These are phyloP conservation scores for Forficula auricularia DNA, from an alignment of 1,140 invertebrate genomes.

Conservation along the genomic window DNA sequence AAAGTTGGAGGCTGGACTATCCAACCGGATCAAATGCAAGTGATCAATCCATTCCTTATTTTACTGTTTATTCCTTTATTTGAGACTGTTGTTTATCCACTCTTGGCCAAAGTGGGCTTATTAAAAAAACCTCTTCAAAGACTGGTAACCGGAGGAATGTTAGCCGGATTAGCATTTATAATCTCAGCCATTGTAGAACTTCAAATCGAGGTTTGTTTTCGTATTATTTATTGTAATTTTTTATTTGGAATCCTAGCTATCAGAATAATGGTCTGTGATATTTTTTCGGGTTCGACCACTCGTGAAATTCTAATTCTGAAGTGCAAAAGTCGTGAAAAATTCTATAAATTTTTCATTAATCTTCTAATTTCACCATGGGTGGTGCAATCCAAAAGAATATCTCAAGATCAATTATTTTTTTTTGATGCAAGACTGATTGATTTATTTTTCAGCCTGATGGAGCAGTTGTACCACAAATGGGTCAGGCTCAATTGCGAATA, in stretches of 20 bases:
- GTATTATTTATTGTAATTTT: conserved; percentile 4
- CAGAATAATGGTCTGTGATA: no score
- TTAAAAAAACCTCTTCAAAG: conserved; percentile 52
- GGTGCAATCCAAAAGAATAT: no score
- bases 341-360: no score
- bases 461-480: conserved; percentile 36
- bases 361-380: no score
- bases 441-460: conserved; percentile 17
- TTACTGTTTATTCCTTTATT: conserved; percentile 75
- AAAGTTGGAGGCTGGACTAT: conserved; percentile 40
- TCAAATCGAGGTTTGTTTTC: conserved; percentile 43
- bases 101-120: conserved; percentile 30
- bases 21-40: conserved; percentile 81
- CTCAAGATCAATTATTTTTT: no score
- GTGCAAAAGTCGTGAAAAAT: no score
- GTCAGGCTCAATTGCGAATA: conserved; percentile 44
- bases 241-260: no score
- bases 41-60: conserved; percentile 72
- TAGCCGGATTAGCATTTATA: conserved; percentile 71
- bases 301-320: no score
- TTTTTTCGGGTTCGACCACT: no score
- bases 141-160: conserved; percentile 60
- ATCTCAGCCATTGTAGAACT: conserved; percentile 72
- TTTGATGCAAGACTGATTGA: no score
- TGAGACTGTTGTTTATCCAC: conserved; percentile 51